A percentile compares a stretch with the other conserved stretches of the same genome.
phyloP scores from a whole-genome alignment of 2,113 vertebrate species.

The Petroica traversi region DNA sequence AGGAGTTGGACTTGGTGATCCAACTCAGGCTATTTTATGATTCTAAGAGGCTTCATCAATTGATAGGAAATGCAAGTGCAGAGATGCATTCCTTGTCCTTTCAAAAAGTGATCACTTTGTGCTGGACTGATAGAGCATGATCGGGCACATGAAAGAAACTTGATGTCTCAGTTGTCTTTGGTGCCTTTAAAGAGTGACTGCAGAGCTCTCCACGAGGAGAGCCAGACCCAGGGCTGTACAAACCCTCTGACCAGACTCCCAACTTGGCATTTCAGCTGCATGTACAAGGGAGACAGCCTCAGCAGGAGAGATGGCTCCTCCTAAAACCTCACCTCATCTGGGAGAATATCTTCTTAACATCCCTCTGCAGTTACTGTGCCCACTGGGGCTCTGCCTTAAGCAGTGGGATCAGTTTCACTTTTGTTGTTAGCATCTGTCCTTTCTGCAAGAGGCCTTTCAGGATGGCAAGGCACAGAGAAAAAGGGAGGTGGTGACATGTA shows the following conservation, averaged over 20 bases:
- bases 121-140: too few species aligned
- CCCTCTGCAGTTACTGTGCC: background rate
- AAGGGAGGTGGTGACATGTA: accelerated
- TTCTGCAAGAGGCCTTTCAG: background rate
- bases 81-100: background rate
- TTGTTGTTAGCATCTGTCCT: background rate
- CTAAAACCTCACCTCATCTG: background rate
- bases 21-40: background rate
- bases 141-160: accelerated
- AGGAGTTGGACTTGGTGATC: background rate
- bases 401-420: background rate
- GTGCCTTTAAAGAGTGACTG: accelerated
- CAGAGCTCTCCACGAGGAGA: background rate
- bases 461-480: background rate
- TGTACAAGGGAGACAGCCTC: accelerated
- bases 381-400: background rate
- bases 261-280: accelerated
- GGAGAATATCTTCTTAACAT: background rate
- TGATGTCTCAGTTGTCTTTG: background rate
- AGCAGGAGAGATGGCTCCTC: background rate
- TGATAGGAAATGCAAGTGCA: background rate
- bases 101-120: background rate
- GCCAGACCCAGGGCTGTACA: background rate
- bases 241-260: accelerated
- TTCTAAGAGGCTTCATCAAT: background rate